Evolutionary conservation across 2,888 invertebrate genomes (phyloP), one percentile per base, ranked within the genome.

Genomic region (Leptarthrus brevirostris): DNA sequence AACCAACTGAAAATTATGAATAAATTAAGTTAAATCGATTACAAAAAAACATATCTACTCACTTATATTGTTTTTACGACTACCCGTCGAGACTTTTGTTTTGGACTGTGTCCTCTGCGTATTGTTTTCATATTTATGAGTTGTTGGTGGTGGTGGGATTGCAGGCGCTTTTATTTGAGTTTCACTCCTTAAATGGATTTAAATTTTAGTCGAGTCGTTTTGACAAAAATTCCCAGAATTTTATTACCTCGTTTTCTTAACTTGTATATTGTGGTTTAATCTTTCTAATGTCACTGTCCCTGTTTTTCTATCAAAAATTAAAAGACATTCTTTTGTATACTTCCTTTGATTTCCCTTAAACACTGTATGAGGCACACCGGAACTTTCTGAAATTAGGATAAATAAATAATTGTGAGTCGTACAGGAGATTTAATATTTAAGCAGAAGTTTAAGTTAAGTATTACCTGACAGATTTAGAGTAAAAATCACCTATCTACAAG

Each of bases 321-420:
- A 89, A 77, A 98, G 94, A 86, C 97, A 98, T 87, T 98, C 98
- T 77, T 93, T 91, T 79, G 85, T 83, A 84, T 94, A 94, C 71
- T 95, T 94, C 82, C 93, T 90, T 83, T 96, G 95, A 81, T 94
- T 95, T 76, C 98, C 98, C 87, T 95, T 96, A 86, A 96, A 98
- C 79, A 97, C 93, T 74, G 97, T 97, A 82, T 95, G 93, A 74
- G 93, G 92, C 76, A 93, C 92, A 64, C 95, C 96, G 78, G 95
- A 93, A 78, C 95, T 95, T 86, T 97, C 96, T 91, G 81, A 2
- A 82, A 80, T 54, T 14, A 73, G 61, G 77, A 74, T 73, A 3
- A 8, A 10, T 18, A 56, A 61, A 20, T 6, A 30, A 8, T 30
- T 30, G 0, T 30, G 4, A 6, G 30, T 8, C 30, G 30, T 30